Conservation (phyloP, 2,797 vertebrate species). For the Hypotaenidia philippensis region DNA sequence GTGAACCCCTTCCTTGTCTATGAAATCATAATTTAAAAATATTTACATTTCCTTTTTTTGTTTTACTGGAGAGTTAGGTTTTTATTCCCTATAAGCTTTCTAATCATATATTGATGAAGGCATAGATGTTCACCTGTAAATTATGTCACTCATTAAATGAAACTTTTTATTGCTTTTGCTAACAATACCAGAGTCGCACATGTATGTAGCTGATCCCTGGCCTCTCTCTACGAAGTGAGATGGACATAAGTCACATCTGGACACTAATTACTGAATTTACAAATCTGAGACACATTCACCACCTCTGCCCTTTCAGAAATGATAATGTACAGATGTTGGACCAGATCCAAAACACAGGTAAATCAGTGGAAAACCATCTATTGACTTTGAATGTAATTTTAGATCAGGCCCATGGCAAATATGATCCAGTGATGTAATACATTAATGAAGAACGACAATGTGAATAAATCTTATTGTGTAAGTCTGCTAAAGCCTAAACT, state of each 20-base stretch:
- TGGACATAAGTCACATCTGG: neutral
- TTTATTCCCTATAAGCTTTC: neutral
- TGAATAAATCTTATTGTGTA: neutral
- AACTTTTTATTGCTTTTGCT: neutral
- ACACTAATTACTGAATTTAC: constrained; percentile 1
- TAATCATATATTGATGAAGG: neutral
- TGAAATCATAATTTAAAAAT: neutral
- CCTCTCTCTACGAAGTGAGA: neutral
- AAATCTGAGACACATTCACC: constrained; percentile 12
- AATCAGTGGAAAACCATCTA: neutral
- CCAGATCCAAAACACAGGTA: neutral
- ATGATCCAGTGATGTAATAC: neutral
- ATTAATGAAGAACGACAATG: constrained; percentile 26
- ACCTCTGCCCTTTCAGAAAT: neutral
- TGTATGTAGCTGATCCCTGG: neutral
- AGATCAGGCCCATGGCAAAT: neutral
- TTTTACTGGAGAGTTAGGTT: neutral
- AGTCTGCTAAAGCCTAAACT: neutral
- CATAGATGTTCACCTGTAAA: neutral
- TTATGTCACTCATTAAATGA: neutral
- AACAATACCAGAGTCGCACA: neutral
- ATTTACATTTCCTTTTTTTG: neutral
- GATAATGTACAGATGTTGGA: neutral
- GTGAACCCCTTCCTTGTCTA: neutral
- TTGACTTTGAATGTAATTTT: constrained; percentile 14